Percentiles rank a stretch among this genome's conserved stretches.
Evolutionary conservation across 1,140 invertebrate species (phyloP).

Genomic region (Elymnias hypermnestra): DNA sequence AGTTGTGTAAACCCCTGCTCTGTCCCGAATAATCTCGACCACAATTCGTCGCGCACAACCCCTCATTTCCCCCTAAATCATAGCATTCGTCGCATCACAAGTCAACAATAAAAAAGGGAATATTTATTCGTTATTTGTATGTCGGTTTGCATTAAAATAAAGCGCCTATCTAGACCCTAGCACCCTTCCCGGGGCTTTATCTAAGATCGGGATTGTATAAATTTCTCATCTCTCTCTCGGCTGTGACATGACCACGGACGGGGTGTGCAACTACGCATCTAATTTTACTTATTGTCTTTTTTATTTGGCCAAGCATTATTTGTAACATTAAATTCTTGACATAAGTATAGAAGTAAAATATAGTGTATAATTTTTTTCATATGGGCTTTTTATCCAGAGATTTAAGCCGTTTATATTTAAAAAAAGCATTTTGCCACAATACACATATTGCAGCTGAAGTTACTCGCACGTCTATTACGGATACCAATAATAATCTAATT

Average conservation of each 20-base stretch:
- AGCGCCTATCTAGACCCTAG: conserved; percentile 53
- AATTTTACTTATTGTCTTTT: conserved; percentile 32
- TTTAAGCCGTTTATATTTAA: no score
- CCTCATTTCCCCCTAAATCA: conserved; percentile 65
- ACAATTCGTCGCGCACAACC: conserved; percentile 59
- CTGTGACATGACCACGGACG: conserved; percentile 42
- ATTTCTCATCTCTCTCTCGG: conserved; percentile 61
- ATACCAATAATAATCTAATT: no score
- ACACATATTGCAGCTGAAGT: no score
- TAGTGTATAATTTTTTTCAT: no score
- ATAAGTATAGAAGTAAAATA: no score
- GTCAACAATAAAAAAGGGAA: conserved; percentile 68
- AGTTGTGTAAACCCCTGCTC: conserved; percentile 57
- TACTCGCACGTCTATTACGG: no score
- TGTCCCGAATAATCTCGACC: conserved; percentile 61
- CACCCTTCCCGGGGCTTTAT: conserved; percentile 54
- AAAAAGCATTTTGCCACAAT: no score
- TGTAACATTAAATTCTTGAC: no score
- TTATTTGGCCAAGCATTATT: background rate
- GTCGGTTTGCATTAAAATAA: conserved; percentile 70
- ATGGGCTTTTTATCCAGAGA: no score
- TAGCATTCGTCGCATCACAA: conserved; percentile 61
- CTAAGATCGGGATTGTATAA: conserved; percentile 69
- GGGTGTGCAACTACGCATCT: conserved; percentile 45
- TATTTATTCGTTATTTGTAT: conserved; percentile 74